These are phyloP conservation scores for Linyphia triangularis DNA, from an alignment of 2,888 invertebrate genomes.

Conservation along the genomic window DNA sequence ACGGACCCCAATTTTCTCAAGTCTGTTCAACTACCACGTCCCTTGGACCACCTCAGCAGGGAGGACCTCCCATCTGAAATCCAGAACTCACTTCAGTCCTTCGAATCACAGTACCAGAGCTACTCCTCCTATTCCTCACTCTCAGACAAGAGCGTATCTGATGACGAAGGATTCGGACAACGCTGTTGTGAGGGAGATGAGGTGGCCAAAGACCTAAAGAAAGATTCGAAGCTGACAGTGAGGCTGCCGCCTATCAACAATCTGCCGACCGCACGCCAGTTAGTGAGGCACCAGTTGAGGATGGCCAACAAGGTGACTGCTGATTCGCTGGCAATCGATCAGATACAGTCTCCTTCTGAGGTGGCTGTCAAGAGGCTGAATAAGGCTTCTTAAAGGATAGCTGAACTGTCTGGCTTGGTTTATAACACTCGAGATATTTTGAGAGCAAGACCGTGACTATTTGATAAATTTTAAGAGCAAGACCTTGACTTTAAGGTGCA, in stretches of 20 bases:
- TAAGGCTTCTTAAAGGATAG: constrained; percentile 28
- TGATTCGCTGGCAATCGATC: constrained; percentile 59
- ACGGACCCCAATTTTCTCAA: constrained; percentile 1
- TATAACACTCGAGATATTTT: too few relatives aligned
- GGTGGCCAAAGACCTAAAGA: not conserved
- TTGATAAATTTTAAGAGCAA: too few relatives aligned
- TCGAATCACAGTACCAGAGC: constrained; percentile 65
- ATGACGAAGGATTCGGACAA: constrained; percentile 61
- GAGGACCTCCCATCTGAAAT: constrained; percentile 70
- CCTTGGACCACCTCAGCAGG: constrained; percentile 49
- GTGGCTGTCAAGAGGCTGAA: constrained; percentile 50
- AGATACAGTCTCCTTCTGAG: constrained; percentile 54
- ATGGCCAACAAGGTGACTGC: constrained; percentile 15
- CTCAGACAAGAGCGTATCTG: constrained; percentile 68
- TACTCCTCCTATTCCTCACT: constrained; percentile 70
- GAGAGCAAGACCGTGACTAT: too few relatives aligned
- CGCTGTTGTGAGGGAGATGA: not conserved
- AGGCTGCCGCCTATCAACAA: constrained; percentile 48
- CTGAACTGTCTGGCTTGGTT: too few relatives aligned
- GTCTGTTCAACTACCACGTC: constrained; percentile 26
- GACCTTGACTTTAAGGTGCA: too few relatives aligned
- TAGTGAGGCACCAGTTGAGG: constrained; percentile 62
- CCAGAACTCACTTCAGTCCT: constrained; percentile 52
- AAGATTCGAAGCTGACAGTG: constrained; percentile 13
- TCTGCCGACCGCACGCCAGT: constrained; percentile 10